A percentile compares a stretch with the other conserved stretches of the same genome.
Evolutionary conservation across 53 echinoderm and acorn worm species (phyloP).

Genomic region (Astropecten irregularis): DNA sequence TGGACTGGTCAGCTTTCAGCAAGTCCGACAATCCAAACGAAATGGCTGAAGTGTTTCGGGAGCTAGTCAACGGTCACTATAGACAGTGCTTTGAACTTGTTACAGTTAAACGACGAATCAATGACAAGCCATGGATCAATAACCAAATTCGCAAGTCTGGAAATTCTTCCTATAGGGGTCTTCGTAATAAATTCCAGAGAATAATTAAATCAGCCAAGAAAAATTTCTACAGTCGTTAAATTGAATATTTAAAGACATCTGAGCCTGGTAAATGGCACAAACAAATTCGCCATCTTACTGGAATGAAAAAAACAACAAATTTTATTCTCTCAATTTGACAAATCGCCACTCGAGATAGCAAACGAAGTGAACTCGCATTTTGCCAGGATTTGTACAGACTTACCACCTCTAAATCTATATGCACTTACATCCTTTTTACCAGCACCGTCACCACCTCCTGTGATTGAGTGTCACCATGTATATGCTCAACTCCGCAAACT

Average conservation of each 20-base stretch:
- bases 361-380: too few species aligned
- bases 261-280: conserved; percentile 38
- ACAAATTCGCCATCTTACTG: conserved; percentile 18
- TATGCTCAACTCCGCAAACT: background rate
- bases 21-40: background rate
- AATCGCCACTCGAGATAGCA: background rate
- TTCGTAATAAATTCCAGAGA: background rate
- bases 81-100: conserved; percentile 22
- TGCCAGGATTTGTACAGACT: too few species aligned
- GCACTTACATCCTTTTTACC: background rate
- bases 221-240: background rate
- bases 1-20: conserved; percentile 2
- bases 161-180: too few species aligned
- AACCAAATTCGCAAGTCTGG: background rate
- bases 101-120: background rate
- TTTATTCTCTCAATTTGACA: background rate
- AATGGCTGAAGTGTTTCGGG: too few species aligned
- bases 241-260: background rate
- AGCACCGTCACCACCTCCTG: background rate
- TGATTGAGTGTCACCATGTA: background rate
- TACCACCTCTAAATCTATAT: conserved; percentile 19
- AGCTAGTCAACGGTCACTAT: conserved; percentile 15
- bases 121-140: conserved; percentile 59
- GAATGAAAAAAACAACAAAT: conserved; percentile 8
- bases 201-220: background rate